phyloP scores from a whole-genome alignment of 2,888 invertebrate species.

The Baronia brevicornis region DNA sequence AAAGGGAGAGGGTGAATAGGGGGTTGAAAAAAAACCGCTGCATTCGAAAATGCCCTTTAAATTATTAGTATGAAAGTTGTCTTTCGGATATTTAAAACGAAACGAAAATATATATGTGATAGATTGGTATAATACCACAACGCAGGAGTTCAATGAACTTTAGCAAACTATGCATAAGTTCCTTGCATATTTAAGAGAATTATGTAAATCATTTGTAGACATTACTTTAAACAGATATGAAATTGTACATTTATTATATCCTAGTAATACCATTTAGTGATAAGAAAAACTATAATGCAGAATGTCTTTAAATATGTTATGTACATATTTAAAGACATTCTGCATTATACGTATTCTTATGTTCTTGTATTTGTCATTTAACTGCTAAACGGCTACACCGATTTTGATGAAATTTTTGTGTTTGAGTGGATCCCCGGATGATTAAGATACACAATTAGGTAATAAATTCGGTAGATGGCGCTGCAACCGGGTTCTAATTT shows the following conservation, averaged over 20 bases:
- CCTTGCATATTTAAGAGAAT: constrained; percentile 10
- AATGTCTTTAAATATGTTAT: too few species aligned
- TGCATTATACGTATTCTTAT: too few species aligned
- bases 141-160: constrained; percentile 33
- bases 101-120: constrained; percentile 18
- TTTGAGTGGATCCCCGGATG: too few species aligned
- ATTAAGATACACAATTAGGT: too few species aligned
- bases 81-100: constrained; percentile 3
- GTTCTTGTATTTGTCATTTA: too few species aligned
- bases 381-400: too few species aligned
- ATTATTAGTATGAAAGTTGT: background rate
- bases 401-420: too few species aligned
- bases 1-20: constrained; percentile 43
- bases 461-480: too few species aligned
- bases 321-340: too few species aligned
- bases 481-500: too few species aligned
- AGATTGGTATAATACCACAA: constrained; percentile 28
- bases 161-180: constrained; percentile 19
- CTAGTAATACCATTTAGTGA: constrained; percentile 14
- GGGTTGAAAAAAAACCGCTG: constrained; percentile 23
- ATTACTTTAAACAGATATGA: constrained; percentile 6
- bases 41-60: constrained; percentile 18
- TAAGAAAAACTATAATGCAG: too few species aligned
- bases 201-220: constrained; percentile 7
- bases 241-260: constrained; percentile 9